phyloP scores from a whole-genome alignment of 1,140 invertebrate genomes.

The Drosophila sechellia region DNA sequence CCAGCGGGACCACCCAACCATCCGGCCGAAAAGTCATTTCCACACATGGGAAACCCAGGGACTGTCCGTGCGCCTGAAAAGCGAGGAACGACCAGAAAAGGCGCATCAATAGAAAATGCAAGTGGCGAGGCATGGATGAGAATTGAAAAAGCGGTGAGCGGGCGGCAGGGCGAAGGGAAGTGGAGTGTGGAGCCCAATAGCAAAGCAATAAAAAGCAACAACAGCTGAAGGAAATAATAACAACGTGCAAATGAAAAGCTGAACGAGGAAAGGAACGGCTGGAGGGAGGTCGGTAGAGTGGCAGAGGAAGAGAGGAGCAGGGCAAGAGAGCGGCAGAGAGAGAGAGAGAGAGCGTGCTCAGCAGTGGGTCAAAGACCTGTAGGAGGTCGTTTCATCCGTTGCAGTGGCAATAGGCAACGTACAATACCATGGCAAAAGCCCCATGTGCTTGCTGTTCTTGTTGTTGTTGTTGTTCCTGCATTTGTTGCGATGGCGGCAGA shows the following conservation, averaged over 20 bases:
- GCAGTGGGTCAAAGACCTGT: slow-evolving; percentile 84
- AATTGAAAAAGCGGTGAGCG: background rate
- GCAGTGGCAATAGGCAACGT: slow-evolving; percentile 83
- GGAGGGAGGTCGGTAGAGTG: background rate
- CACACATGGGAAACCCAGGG: slow-evolving; percentile 32
- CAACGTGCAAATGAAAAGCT: slow-evolving; percentile 73
- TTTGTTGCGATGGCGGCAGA: slow-evolving; percentile 67
- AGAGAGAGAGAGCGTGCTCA: slow-evolving; percentile 22
- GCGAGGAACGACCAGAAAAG: slow-evolving; percentile 3
- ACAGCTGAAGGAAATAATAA: slow-evolving; percentile 62
- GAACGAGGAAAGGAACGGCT: slow-evolving; percentile 3
- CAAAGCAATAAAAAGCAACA: slow-evolving; percentile 27
- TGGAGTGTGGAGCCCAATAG: slow-evolving; percentile 12
- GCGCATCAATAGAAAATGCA: slow-evolving; percentile 65
- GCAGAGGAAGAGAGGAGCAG: background rate
- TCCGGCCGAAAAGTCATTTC: slow-evolving; percentile 9
- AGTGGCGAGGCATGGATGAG: slow-evolving; percentile 26
- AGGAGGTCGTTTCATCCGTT: slow-evolving; percentile 84
- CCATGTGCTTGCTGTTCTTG: slow-evolving; percentile 15
- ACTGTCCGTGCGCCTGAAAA: slow-evolving; percentile 8
- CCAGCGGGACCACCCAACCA: slow-evolving; percentile 17
- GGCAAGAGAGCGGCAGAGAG: slow-evolving; percentile 4
- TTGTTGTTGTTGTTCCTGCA: slow-evolving; percentile 6
- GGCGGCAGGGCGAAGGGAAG: slow-evolving; percentile 1
- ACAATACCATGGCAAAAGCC: slow-evolving; percentile 75